Evolutionary conservation across 2,888 invertebrate species (phyloP), one percentile per base, ranked within the genome.

Genomic region (Ferrisia virgata): DNA sequence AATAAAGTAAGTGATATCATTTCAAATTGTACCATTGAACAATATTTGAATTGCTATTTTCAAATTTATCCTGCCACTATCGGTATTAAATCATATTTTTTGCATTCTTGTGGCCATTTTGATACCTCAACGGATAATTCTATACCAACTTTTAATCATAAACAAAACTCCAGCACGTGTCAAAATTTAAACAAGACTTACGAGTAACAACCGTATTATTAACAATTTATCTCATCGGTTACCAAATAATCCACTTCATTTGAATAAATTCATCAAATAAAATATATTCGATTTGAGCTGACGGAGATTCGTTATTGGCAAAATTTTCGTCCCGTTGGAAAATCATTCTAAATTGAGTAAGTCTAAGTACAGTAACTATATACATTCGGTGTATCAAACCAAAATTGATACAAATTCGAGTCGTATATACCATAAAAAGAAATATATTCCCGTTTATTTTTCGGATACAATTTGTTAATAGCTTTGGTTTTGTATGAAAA

Each of bases 401-500:
- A 28, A 4, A 64, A 25, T 25, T 64, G 28, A 22, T 53, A 22
- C 22, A 53, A 36, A 25, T 25, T 4, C 13, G 36, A 72, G 36
- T 18, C n/a, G 13, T 33, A 1, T 72, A n/a, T 8, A 36, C 72
- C 18, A 72, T 36, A 64, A 28, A 15, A 28, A 64, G 1, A n/a
- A 64, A 64, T 28, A 64, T 22, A 53, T 53, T 53, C 18, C 28
- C 28, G 28, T 64, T 64, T 64, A 64, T 64, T 64, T 64, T 64
- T 64, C 64, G 64, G 64, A 28, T 28, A 28, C 64, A 64, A 64
- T 64, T 64, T 64, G 64, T 64, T 64, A 72, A 72, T 72, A 72
- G 72, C 31, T 72, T 72, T 18, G 72, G 72, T 36, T 36, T 36
- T 72, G 31, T 72, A 72, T 72, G 72, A 36, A 72, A 72, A 72